phyloP scores from a whole-genome alignment of 2,113 vertebrate genomes.

The Stomatorhinus ivindoensis region DNA sequence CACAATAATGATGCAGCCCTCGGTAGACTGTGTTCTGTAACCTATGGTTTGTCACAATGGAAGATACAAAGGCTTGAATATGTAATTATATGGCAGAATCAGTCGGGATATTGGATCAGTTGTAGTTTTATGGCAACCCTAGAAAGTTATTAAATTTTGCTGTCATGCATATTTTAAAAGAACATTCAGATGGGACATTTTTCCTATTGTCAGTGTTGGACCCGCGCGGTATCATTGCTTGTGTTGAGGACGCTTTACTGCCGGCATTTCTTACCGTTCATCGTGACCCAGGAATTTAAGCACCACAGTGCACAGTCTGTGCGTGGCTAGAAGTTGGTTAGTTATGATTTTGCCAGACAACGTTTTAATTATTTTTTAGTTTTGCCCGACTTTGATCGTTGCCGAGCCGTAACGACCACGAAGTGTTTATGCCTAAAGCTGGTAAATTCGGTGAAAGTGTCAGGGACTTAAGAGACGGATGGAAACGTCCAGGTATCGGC shows the following conservation, averaged over 20 bases:
- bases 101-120: not conserved
- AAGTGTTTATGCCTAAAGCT: not conserved
- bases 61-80: not conserved
- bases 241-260: not conserved
- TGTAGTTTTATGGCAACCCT: not conserved
- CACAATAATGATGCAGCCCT: not conserved
- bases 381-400: not conserved
- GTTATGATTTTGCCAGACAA: not conserved
- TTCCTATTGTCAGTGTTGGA: not conserved
- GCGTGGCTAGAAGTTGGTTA: not conserved
- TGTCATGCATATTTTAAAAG: not conserved
- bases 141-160: not conserved
- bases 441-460: not conserved
- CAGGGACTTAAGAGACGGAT: not conserved
- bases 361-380: not conserved
- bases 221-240: not conserved
- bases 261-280: not conserved
- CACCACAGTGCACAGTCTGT: not conserved
- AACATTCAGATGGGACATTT: not conserved
- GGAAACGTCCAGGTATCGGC: not conserved
- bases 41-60: not conserved
- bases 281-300: not conserved
- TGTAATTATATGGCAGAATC: not conserved
- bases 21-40: not conserved
- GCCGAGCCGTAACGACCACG: not conserved